Percentiles rank a stretch among this genome's conserved stretches.
Evolutionary conservation across 2,888 invertebrate genomes (phyloP).

Genomic region (Argyra leucocephala): DNA sequence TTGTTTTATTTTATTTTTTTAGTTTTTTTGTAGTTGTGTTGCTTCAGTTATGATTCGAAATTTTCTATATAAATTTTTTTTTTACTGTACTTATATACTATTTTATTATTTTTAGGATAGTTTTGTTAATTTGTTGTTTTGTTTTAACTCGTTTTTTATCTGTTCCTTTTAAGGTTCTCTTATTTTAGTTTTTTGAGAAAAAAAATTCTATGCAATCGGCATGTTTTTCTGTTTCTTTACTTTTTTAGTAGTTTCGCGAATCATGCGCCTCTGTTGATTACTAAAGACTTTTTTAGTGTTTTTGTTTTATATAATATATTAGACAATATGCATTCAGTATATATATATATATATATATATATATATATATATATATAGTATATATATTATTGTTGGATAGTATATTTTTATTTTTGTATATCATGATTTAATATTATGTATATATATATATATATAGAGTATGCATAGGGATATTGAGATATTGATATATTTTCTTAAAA

Average conservation of each 20-base stretch:
- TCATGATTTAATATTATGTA: not conserved
- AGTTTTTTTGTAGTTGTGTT: not conserved
- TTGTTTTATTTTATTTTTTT: not conserved
- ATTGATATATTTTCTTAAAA: slow-evolving; percentile 3
- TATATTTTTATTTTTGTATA: not conserved
- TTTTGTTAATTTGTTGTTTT: not conserved
- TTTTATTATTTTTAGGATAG: no score
- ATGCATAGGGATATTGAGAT: not conserved
- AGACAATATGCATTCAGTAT: not conserved
- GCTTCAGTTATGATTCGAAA: no score
- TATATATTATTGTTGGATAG: not conserved
- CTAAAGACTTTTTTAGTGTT: not conserved
- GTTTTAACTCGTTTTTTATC: not conserved
- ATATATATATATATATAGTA: not conserved
- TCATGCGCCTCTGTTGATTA: slow-evolving; percentile 6
- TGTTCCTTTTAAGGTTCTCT: not conserved
- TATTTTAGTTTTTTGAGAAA: not conserved
- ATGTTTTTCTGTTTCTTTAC: not conserved
- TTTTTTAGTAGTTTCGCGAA: not conserved
- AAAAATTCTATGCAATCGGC: not conserved
- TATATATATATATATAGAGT: no score
- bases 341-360: not conserved
- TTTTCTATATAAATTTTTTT: no score
- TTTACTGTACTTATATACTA: no score
- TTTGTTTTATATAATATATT: not conserved